Percentiles rank a stretch among this genome's conserved stretches.
Conservation (phyloP, 2,113 vertebrate genomes). For the Phyllostomus hastatus region DNA sequence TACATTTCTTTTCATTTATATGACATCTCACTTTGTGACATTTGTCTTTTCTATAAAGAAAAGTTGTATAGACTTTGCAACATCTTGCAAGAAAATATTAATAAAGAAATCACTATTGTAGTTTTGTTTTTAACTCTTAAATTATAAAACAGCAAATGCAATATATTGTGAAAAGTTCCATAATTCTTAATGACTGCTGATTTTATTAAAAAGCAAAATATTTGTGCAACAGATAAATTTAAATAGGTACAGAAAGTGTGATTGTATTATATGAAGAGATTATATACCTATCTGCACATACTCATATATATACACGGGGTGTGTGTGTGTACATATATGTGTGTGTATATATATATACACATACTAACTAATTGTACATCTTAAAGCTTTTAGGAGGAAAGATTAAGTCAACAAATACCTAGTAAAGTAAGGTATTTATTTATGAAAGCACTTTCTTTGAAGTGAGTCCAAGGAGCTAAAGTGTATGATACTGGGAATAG, state of each 20-base stretch:
- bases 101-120: not conserved
- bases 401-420: not conserved
- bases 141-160: not conserved
- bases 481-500: not conserved
- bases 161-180: not conserved
- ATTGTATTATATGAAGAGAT: not conserved
- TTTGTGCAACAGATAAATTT: not conserved
- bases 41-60: not conserved
- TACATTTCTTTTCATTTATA: not conserved
- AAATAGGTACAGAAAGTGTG: not conserved
- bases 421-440: constrained; percentile 8
- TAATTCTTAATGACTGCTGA: not conserved
- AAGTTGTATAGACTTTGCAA: not conserved
- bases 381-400: not conserved
- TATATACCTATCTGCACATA: not conserved
- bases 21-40: not conserved
- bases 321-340: no score
- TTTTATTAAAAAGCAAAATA: not conserved
- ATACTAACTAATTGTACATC: not conserved
- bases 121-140: not conserved
- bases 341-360: not conserved
- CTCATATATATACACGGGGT: not conserved
- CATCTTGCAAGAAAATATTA: not conserved
- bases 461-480: not conserved
- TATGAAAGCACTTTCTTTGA: constrained; percentile 3